phyloP scores from a whole-genome alignment of 2,113 vertebrate genomes.

The Amphiprion ocellaris region DNA sequence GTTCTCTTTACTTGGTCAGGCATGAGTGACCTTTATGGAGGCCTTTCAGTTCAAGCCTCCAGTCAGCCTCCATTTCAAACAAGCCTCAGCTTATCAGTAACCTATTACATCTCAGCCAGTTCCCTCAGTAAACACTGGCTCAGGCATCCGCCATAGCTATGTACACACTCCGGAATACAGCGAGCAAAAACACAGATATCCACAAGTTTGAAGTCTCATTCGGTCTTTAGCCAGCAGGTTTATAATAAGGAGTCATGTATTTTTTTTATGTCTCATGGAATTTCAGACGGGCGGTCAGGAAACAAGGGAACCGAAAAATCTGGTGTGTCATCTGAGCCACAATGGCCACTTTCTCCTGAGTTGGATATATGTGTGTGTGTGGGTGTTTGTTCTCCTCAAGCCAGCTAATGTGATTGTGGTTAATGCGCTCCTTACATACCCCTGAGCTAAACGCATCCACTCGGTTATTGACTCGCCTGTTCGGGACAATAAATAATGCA shows the following conservation, averaged over 20 bases:
- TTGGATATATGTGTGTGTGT: conserved; percentile 46
- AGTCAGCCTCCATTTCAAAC: conserved; percentile 67
- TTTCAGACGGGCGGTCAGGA: conserved; percentile 42
- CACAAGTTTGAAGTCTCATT: conserved; percentile 36
- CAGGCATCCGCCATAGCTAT: conserved; percentile 52
- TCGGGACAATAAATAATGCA: conserved; percentile 65
- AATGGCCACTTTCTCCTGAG: conserved; percentile 62
- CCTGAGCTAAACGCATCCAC: conserved; percentile 64
- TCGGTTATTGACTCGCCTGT: conserved; percentile 64
- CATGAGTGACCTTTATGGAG: conserved; percentile 78
- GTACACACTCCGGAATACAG: conserved; percentile 58
- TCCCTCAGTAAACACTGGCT: conserved; percentile 65
- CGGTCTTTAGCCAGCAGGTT: conserved; percentile 18
- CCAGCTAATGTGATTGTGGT: conserved; percentile 74
- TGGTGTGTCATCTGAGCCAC: conserved; percentile 51
- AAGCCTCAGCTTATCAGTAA: conserved; percentile 76
- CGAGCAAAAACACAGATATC: conserved; percentile 52
- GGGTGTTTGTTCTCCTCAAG: conserved; percentile 54
- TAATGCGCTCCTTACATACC: conserved; percentile 71
- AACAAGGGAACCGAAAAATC: conserved; percentile 39
- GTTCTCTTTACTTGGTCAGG: conserved; percentile 71
- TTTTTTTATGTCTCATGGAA: conserved; percentile 25
- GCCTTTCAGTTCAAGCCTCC: conserved; percentile 59
- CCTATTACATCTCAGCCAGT: conserved; percentile 70
- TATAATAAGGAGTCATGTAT: neutral